phyloP scores from a whole-genome alignment of 2,797 vertebrate genomes.

The Champsocephalus gunnari region DNA sequence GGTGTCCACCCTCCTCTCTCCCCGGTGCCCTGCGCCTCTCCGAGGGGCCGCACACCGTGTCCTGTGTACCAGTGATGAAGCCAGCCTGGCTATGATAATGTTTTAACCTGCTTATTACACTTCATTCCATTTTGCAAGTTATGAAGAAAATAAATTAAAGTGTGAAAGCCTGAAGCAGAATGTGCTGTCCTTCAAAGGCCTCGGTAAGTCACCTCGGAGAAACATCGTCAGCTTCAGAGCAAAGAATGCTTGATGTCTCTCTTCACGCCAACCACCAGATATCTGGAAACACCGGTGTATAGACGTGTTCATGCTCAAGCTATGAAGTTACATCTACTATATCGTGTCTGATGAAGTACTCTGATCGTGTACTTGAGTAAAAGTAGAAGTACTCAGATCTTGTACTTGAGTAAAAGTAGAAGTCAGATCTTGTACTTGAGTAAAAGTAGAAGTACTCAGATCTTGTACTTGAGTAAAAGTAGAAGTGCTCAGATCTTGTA shows the following conservation, averaged over 20 bases:
- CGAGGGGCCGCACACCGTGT: neutral
- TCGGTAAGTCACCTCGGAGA: neutral
- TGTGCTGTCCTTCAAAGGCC: conserved; percentile 17
- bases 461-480: no score
- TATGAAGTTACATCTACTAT: no score
- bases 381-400: no score
- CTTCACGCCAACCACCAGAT: no score
- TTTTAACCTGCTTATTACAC: conserved; percentile 37
- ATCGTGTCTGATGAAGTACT: no score
- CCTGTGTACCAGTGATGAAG: conserved; percentile 34
- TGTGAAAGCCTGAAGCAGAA: conserved; percentile 3
- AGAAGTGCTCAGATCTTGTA: no score
- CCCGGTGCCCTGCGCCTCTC: conserved; percentile 12
- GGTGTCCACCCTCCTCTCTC: conserved; percentile 1
- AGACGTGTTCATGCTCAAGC: no score
- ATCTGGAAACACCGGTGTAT: no score
- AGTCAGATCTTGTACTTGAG: no score
- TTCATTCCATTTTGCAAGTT: conserved; percentile 34
- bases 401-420: no score
- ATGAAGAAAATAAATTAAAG: conserved; percentile 51
- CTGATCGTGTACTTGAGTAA: no score
- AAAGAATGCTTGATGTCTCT: neutral
- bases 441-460: no score
- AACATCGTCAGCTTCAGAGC: neutral
- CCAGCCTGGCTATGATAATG: conserved; percentile 31